Evolutionary conservation across 2,113 vertebrate species (phyloP), one percentile per base, ranked within the genome.

Genomic region (Pygoscelis antarcticus): DNA sequence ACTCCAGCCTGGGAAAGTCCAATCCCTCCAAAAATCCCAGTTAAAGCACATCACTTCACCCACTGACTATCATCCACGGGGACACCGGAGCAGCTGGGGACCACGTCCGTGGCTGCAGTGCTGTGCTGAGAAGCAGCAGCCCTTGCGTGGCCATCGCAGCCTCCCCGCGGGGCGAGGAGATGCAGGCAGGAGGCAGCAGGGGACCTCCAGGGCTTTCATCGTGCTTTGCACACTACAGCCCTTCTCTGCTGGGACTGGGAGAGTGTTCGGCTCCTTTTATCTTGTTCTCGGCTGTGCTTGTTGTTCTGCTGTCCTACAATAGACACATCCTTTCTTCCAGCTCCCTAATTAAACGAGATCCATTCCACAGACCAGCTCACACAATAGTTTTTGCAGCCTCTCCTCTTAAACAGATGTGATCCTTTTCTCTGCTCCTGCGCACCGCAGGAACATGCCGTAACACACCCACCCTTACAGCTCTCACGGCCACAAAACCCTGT

Each of bases 21-120:
- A 3, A 6, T n/a, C 51, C 16, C 51, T 44, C n/a, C 52, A 29
- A 58, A 89, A 89, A 46, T 20, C 29, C 38, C 72, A 46, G 38
- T 0, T 30, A 76, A 80, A 72, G 34, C 44, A 44, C 34, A 68
- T 20, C 46, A 18, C 34, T 25, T 74, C 42, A 52, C 30, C 23
- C 46, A 40, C 57, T 1, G 2, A 1, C 54, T 27, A 5, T 4
- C 0, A 0, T 13, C 23, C 2, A 6, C 16, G 62, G 55, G 34
- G 70, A 42, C 27, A n/a, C 8, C 1, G 3, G 18, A n/a, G 86
- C 47, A 42, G 42, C 60, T 16, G 3, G 36, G n/a, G 34, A 46
- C 6, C 1, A 6, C 0, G 1, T 8, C 42, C 3, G 4, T 5
- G 10, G 26, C 69, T 6, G 2, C 62, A 68, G 72, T 3, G 51